These are phyloP conservation scores for Perizoma affinitatum DNA, from an alignment of 2,888 invertebrate species.

Conservation along the genomic window DNA sequence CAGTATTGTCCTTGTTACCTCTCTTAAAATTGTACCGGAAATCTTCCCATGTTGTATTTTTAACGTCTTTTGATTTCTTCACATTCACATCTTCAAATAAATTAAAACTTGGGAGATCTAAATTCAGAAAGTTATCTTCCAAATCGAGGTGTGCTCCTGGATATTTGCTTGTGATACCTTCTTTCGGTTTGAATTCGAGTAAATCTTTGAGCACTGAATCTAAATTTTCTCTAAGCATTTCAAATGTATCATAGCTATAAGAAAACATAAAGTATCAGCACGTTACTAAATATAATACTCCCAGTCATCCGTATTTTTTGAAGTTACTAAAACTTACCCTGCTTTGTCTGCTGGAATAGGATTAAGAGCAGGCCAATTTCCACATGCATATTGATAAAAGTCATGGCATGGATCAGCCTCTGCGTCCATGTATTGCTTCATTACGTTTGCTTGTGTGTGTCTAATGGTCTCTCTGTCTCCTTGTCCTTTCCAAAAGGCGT, in stretches of 20 bases:
- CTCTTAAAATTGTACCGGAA: constrained; percentile 37
- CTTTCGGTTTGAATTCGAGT: constrained; percentile 80
- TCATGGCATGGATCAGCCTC: constrained; percentile 90
- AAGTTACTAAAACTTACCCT: constrained; percentile 63
- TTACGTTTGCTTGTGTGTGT: constrained; percentile 86
- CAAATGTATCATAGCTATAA: constrained; percentile 92
- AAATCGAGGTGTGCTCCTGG: constrained; percentile 68
- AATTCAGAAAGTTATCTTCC: constrained; percentile 55
- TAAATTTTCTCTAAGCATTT: constrained; percentile 92
- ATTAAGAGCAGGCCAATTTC: constrained; percentile 93
- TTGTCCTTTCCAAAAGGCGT: constrained; percentile 85
- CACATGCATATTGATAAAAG: constrained; percentile 94
- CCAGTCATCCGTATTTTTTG: neutral
- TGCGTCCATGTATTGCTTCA: constrained; percentile 90
- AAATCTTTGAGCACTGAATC: constrained; percentile 88
- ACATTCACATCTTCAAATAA: constrained; percentile 44
- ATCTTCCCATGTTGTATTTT: constrained; percentile 41
- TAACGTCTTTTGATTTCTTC: constrained; percentile 40
- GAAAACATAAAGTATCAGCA: neutral
- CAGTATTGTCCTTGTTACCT: constrained; percentile 47
- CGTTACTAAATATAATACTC: neutral
- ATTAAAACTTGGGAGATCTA: constrained; percentile 33
- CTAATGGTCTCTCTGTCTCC: constrained; percentile 83
- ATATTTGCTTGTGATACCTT: constrained; percentile 57
- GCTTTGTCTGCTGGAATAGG: constrained; percentile 95